Percentiles rank a stretch among this genome's conserved stretches.
Conservation (phyloP, 2,797 vertebrate species). For the Enteromius argenteus region DNA sequence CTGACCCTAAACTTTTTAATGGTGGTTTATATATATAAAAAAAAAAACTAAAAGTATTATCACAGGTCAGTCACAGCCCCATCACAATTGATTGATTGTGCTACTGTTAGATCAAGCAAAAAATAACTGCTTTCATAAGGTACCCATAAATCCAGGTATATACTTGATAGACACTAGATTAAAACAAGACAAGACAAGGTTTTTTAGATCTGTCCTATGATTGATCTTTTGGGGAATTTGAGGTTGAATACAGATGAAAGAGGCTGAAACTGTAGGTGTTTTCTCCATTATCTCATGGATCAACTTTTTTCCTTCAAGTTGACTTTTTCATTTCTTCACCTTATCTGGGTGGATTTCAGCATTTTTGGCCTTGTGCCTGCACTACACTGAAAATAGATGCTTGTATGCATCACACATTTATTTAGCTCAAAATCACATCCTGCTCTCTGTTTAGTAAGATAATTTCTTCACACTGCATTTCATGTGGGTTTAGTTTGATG, state of each 20-base stretch:
- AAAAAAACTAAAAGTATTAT: constrained; percentile 5
- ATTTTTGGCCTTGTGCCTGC: constrained; percentile 22
- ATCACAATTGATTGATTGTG: constrained; percentile 9
- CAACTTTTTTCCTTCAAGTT: constrained; percentile 34
- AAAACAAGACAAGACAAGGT: constrained; percentile 32
- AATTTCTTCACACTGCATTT: not conserved
- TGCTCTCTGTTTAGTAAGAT: constrained; percentile 22
- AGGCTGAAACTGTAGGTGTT: not conserved
- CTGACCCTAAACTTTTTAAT: not conserved
- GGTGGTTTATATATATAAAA: not conserved
- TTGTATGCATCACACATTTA: constrained; percentile 35
- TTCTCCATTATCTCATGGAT: constrained; percentile 36
- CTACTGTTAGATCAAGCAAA: constrained; percentile 18
- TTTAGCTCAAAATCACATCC: constrained; percentile 32
- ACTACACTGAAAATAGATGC: constrained; percentile 22
- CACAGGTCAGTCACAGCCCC: constrained; percentile 8
- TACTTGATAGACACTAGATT: constrained; percentile 32
- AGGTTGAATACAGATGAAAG: constrained; percentile 46
- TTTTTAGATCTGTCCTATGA: constrained; percentile 27
- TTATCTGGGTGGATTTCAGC: constrained; percentile 29
- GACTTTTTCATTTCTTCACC: constrained; percentile 37
- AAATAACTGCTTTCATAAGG: constrained; percentile 29
- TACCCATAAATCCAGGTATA: constrained; percentile 20
- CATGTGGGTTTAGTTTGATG: constrained; percentile 14
- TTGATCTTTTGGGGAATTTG: constrained; percentile 27